Evolutionary conservation across 2,888 invertebrate genomes (phyloP), one percentile per base, ranked within the genome.

Genomic region (Diabrotica balteata): DNA sequence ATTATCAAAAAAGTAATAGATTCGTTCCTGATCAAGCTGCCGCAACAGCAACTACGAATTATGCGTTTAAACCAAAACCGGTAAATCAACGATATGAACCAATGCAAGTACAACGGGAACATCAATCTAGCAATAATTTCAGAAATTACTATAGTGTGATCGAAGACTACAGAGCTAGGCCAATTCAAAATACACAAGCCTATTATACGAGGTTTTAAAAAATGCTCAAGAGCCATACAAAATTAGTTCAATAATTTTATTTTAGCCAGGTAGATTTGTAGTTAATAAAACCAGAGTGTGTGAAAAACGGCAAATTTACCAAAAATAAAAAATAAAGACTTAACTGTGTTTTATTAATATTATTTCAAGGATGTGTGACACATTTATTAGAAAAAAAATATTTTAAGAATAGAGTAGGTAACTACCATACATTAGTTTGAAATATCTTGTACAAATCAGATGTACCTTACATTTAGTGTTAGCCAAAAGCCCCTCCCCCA

Each of bases 11-110:
- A 53, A 79, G 11, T 17, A 57, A 77, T n/a, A 76, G 81, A 63
- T 81, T 78, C 70, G 73, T 77, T 44, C 70, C 77, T 44, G 81
- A 80, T 69, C 79, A 80, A 42, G 72, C 72, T 22, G 69, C 79
- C n/a, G 78, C 76, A 64, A 76, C 79, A 45, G 78, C 80, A 8
- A 78, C 75, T 65, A 70, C 78, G 2, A 80, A 82, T 67, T 80
- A 78, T 62, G 75, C 74, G 47, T 81, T 81, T 68, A 75, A 78
- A 62, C 72, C 73, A 45, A 70, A 77, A 57, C 76, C 78, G 9
- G 42, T 44, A 10, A 57, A 44, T 32, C 75, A 77, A 72, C 69
- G 71, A 57, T 75, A 70, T 50, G 72, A 73, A 8, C 32, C 49
- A n/a, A 10, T 22, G 43, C 61, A 52, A 50, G 44, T 43, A 7